phyloP scores from a whole-genome alignment of 2,113 vertebrate species.

The Coryphaenoides rupestris region DNA sequence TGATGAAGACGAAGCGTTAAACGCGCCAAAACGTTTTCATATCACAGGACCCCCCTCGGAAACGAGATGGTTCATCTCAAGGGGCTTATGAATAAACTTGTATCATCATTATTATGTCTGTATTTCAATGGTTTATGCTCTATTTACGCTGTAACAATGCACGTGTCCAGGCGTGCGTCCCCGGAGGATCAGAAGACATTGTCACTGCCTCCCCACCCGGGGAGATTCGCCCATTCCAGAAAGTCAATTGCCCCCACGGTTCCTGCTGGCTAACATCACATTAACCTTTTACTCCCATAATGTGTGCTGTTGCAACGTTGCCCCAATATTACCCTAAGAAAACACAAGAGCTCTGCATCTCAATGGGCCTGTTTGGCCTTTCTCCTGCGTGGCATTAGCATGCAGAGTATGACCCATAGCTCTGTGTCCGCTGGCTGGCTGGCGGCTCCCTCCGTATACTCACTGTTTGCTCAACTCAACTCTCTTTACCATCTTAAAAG shows the following conservation, averaged over 20 bases:
- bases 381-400: constrained; percentile 70
- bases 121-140: too few species aligned
- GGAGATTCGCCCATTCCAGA: constrained; percentile 34
- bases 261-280: constrained; percentile 58
- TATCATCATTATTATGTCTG: too few species aligned
- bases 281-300: constrained; percentile 64
- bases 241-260: constrained; percentile 48
- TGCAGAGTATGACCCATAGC: constrained; percentile 56
- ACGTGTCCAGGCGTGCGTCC: too few species aligned
- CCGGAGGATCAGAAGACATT: neutral
- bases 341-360: constrained; percentile 73
- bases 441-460: constrained; percentile 53
- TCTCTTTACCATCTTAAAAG: constrained; percentile 64
- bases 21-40: neutral
- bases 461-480: constrained; percentile 25
- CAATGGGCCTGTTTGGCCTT: constrained; percentile 73
- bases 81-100: too few species aligned
- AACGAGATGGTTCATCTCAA: too few species aligned
- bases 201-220: constrained; percentile 48
- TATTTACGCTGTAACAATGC: too few species aligned
- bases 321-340: constrained; percentile 76
- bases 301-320: constrained; percentile 58
- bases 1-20: constrained; percentile 25
- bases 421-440: constrained; percentile 39
- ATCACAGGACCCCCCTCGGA: too few species aligned